Evolutionary conservation across 2,797 vertebrate species (phyloP).

Genomic region (Lerista edwardsae): DNA sequence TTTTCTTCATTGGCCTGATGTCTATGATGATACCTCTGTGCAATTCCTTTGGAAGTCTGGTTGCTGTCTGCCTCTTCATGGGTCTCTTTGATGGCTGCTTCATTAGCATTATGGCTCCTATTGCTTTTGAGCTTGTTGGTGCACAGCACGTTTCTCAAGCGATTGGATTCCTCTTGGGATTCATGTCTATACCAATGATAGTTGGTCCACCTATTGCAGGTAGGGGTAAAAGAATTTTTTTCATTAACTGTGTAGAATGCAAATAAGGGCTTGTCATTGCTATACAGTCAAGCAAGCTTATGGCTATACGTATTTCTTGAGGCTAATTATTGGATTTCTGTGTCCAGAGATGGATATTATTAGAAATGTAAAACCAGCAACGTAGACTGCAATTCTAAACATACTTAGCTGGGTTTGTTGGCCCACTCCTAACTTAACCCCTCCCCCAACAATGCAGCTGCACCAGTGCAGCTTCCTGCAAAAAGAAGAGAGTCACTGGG

Average conservation of each 20-base stretch:
- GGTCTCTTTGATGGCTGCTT: constrained; percentile 97
- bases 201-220: constrained; percentile 95
- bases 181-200: constrained; percentile 96
- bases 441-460: too few relatives aligned
- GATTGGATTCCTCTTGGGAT: constrained; percentile 93
- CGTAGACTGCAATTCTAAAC: too few relatives aligned
- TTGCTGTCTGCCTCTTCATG: constrained; percentile 95
- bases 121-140: constrained; percentile 94
- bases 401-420: too few relatives aligned
- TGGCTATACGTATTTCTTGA: accelerated
- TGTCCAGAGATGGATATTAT: background rate
- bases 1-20: constrained; percentile 93
- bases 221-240: constrained; percentile 64
- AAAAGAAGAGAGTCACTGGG: too few relatives aligned
- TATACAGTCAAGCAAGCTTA: background rate
- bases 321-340: background rate
- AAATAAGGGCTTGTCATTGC: background rate
- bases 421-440: too few relatives aligned
- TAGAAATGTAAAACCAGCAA: too few relatives aligned
- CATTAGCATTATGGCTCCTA: constrained; percentile 97
- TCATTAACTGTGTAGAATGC: background rate
- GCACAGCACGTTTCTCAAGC: constrained; percentile 90
- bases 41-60: constrained; percentile 84
- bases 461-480: too few relatives aligned
- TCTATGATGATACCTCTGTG: constrained; percentile 98